Conservation (phyloP, 2,797 vertebrate genomes). For the Sebastes umbrosus region DNA sequence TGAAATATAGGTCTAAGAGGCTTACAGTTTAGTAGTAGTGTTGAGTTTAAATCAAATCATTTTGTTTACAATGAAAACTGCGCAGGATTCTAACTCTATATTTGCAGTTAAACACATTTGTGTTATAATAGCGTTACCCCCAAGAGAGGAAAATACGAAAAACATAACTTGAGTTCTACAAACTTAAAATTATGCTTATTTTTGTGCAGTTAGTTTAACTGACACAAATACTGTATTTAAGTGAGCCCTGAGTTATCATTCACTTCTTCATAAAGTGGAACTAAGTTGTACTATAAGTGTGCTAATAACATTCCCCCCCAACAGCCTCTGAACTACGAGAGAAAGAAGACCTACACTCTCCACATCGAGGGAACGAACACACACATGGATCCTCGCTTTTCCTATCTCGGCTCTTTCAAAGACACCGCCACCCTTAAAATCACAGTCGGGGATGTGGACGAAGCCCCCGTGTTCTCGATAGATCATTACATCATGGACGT, state of each 20-base stretch:
- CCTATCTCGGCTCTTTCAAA: conserved; percentile 94
- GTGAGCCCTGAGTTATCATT: background rate
- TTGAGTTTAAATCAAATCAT: background rate
- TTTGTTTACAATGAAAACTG: background rate
- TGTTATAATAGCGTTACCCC: background rate
- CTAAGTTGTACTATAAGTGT: background rate
- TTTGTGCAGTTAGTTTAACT: background rate
- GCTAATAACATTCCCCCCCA: background rate
- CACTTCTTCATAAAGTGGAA: background rate
- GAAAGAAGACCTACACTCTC: conserved; percentile 95
- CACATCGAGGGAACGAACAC: conserved; percentile 95
- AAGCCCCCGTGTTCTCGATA: conserved; percentile 93
- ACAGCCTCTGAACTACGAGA: conserved; percentile 96
- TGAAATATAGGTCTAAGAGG: background rate
- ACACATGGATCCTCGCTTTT: conserved; percentile 93
- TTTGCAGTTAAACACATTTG: background rate
- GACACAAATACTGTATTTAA: background rate
- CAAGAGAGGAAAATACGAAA: background rate
- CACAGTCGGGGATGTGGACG: conserved; percentile 95
- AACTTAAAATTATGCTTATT: background rate
- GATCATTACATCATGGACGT: conserved; percentile 95
- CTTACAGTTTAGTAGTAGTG: background rate
- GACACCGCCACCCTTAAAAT: conserved; percentile 93
- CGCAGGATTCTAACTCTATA: background rate
- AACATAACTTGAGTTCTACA: background rate